Evolutionary conservation across 2,797 vertebrate species (phyloP), one percentile per base, ranked within the genome.

Genomic region (Acanthopagrus latus): DNA sequence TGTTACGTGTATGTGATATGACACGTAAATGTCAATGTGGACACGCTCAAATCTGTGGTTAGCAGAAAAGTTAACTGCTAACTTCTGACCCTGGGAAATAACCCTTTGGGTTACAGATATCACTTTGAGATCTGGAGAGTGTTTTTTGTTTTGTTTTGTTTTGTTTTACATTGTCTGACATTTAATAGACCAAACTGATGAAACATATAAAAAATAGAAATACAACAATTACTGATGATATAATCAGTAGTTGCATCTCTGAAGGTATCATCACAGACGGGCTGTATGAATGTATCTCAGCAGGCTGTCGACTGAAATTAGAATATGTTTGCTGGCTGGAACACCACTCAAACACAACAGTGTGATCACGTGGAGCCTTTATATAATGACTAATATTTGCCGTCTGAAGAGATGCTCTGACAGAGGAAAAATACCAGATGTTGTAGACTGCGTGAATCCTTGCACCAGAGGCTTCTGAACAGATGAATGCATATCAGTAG

Each of bases 381-480:
- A 12, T 41, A 14, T 71, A 54, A 68, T 16, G 27, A 33, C 27
- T 47, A n/a, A 51, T 69, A 65, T 77, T 73, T 75, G 9, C 66
- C 48, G 46, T 64, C 69, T 72, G 46, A 64, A 66, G 47, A 71
- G 64, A 9, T 62, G 29, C 46, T 68, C 72, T 70, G 16, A 44
- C 13, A 0, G 41, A 57, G 27, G 33, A 59, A 54, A 73, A 65
- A 71, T 62, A 76, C 43, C 83, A 88, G 86, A 85, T 87, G 86
- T 84, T 81, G 18, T 21, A 48, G 54, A 65, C 12, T 7, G 33
- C 59, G 64, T 71, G 41, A 57, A 57, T 72, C 7, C 71, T 63
- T 43, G 38, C 56, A 81, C 82, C 59, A 20, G 69, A 79, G 81
- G 76, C 70, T 64, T 63, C 64, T 70, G 73, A 83, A 68, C 67